Conservation (phyloP, 1,140 invertebrate genomes). For the Drosophila quadrilineata region DNA sequence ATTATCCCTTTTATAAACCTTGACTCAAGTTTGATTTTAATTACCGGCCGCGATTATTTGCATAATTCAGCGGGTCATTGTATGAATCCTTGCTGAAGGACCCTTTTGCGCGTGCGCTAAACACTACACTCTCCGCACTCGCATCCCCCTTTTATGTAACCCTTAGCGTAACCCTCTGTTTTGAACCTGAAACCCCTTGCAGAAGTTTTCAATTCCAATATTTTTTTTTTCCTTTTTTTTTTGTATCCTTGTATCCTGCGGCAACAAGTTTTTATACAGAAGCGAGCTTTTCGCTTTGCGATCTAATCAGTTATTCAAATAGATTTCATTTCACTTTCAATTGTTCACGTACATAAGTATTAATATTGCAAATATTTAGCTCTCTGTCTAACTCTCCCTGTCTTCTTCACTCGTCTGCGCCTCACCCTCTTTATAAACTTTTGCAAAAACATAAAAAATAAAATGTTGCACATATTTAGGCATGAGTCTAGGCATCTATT, state of each 20-base stretch:
- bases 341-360: constrained; percentile 59
- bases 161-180: neutral
- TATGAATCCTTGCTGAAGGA: constrained; percentile 66
- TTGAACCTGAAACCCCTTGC: neutral
- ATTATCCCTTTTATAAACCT: neutral
- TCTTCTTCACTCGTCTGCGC: neutral
- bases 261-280: constrained; percentile 57
- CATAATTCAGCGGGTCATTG: constrained; percentile 45
- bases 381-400: neutral
- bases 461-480: too few species aligned
- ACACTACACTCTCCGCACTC: neutral
- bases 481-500: too few species aligned
- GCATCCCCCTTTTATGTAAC: constrained; percentile 2
- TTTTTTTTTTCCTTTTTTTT: too few species aligned
- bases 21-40: constrained; percentile 34
- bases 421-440: neutral
- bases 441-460: too few species aligned
- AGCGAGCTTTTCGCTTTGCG: constrained; percentile 25
- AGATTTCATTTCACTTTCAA: constrained; percentile 57
- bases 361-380: constrained; percentile 44
- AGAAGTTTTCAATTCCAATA: too few species aligned
- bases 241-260: neutral
- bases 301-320: constrained; percentile 75
- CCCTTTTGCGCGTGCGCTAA: constrained; percentile 56
- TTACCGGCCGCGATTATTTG: constrained; percentile 38